Conservation (phyloP, 2,113 vertebrate genomes). For the Prionailurus bengalensis region DNA sequence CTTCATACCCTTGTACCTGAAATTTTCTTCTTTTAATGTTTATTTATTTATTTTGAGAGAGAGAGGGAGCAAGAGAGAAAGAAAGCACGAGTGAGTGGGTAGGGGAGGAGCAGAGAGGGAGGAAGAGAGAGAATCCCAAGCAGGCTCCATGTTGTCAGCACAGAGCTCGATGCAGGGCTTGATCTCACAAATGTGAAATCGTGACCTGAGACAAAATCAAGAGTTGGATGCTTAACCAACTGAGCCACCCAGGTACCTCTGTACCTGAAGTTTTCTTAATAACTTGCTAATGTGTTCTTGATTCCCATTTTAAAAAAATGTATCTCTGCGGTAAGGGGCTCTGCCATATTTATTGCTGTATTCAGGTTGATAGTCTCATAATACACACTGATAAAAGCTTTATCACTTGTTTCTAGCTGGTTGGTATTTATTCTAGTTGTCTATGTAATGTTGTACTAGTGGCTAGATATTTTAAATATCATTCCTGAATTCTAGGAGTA, state of each 20-base stretch:
- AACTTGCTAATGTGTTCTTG: not conserved
- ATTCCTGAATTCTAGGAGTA: not conserved
- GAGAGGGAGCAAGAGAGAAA: no score
- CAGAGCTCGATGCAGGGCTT: no score
- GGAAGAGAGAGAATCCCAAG: no score
- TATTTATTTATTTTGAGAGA: no score
- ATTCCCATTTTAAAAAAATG: not conserved
- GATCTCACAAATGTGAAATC: no score
- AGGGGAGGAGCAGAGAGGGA: no score
- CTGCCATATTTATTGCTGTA: not conserved
- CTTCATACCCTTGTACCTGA: not conserved
- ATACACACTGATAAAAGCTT: not conserved
- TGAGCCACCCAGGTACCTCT: not conserved
- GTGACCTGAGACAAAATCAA: no score
- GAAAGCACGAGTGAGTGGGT: no score
- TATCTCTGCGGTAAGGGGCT: not conserved
- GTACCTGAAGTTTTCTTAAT: not conserved
- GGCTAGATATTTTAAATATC: not conserved
- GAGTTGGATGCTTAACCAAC: no score
- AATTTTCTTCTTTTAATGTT: not conserved
- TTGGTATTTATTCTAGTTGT: not conserved
- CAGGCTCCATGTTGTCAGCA: no score
- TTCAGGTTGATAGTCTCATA: not conserved
- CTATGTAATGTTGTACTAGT: not conserved
- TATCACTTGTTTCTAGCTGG: not conserved